Conservation (phyloP, 1,140 invertebrate genomes). For the Anoplolepis gracilipes region DNA sequence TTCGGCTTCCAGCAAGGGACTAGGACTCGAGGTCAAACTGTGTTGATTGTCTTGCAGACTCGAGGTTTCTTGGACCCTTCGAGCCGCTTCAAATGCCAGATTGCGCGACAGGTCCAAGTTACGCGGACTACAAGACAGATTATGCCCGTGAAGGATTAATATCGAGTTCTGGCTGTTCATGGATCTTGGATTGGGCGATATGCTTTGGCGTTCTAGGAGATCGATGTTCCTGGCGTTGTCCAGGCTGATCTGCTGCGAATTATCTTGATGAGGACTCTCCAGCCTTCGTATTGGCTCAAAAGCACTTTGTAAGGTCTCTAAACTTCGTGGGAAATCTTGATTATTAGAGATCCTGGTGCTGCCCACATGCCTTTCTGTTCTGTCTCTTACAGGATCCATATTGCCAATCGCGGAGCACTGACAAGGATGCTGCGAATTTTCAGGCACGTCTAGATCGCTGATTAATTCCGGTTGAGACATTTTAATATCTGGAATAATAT, state of each 20-base stretch:
- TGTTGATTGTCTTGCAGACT: conserved; percentile 69
- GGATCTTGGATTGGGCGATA: conserved; percentile 64
- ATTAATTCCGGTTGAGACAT: conserved; percentile 73
- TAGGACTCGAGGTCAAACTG: conserved; percentile 72
- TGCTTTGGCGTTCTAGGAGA: conserved; percentile 67
- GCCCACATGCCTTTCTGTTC: conserved; percentile 68
- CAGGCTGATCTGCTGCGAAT: conserved; percentile 71
- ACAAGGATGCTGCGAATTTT: conserved; percentile 72
- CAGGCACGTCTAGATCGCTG: conserved; percentile 70
- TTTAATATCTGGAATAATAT: conserved; percentile 62
- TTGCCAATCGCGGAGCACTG: conserved; percentile 74
- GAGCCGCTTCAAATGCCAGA: conserved; percentile 71
- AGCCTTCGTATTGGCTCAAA: conserved; percentile 75
- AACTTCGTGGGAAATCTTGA: conserved; percentile 68
- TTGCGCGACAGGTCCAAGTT: conserved; percentile 73
- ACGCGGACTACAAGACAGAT: conserved; percentile 70
- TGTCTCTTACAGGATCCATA: conserved; percentile 73
- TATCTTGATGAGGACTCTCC: conserved; percentile 74
- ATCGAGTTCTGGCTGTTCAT: conserved; percentile 63
- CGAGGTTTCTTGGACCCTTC: conserved; percentile 73
- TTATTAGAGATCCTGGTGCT: conserved; percentile 72
- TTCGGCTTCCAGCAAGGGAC: conserved; percentile 64
- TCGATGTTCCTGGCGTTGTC: conserved; percentile 66
- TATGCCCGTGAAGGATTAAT: conserved; percentile 64
- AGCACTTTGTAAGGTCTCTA: conserved; percentile 72